Conservation (phyloP, 2,113 vertebrate genomes). For the Astur gentilis region DNA sequence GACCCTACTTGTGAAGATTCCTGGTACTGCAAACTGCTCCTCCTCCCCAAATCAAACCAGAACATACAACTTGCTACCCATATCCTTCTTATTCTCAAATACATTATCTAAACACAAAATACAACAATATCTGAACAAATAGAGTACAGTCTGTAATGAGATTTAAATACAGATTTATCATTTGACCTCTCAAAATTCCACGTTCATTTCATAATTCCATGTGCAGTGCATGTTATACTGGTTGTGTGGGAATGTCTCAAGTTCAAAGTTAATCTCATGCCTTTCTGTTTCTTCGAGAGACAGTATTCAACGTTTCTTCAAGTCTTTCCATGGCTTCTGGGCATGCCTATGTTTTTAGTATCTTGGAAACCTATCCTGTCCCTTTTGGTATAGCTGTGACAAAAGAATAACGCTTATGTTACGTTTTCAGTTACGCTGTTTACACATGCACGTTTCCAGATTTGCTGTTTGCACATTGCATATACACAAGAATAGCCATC, state of each 20-base stretch:
- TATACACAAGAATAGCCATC: neutral
- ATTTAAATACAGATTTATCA: slow-evolving; percentile 32
- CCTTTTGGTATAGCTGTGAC: slow-evolving; percentile 61
- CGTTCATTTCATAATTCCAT: slow-evolving; percentile 43
- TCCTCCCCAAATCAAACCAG: neutral
- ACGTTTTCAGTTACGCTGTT: slow-evolving; percentile 15
- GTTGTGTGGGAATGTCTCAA: slow-evolving; percentile 39
- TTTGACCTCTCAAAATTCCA: slow-evolving; percentile 52
- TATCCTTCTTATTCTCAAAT: neutral
- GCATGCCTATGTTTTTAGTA: slow-evolving; percentile 65
- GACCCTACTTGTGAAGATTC: neutral
- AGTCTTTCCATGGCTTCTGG: slow-evolving; percentile 62
- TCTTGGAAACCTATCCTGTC: slow-evolving; percentile 68
- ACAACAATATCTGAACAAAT: neutral
- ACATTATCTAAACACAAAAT: slow-evolving; percentile 19
- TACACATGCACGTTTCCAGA: neutral
- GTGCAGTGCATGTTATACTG: slow-evolving; percentile 33
- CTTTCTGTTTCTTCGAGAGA: slow-evolving; percentile 63
- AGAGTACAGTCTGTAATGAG: neutral
- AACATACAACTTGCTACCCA: neutral
- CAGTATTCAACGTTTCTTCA: slow-evolving; percentile 65
- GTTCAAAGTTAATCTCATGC: slow-evolving; percentile 63
- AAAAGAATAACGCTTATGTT: slow-evolving; percentile 66
- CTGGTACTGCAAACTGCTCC: neutral
- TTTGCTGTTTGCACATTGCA: neutral